Evolutionary conservation across 1,140 invertebrate species (phyloP), one percentile per base, ranked within the genome.

Genomic region (Drosophila arizonae): DNA sequence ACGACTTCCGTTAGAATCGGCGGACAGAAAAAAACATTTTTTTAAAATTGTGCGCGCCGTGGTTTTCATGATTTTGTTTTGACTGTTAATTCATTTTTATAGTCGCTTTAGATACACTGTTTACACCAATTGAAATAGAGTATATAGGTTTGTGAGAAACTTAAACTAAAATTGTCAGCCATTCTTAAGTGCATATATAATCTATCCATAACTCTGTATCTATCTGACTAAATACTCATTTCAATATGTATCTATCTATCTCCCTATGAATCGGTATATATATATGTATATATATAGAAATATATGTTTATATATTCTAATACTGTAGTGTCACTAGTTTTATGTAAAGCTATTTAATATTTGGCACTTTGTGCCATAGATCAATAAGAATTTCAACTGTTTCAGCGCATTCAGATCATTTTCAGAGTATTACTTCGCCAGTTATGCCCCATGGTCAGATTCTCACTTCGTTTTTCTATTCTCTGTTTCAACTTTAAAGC

Each of bases 1-100:
- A 61, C 78, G 61, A 87, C 79, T 87, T 87, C 84, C 84, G 84
- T 88, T 87, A 87, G 84, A 87, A 87, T 79, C 57, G 63, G 76
- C 81, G 76, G 8, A 1, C 79, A 51, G 76, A 54, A 50, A 41
- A 87, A 30, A 30, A 24, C 70, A 76, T 54, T 71, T 60, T 77
- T 88, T 82, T 61, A 24, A 76, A 80, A 68, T 66, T 66, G 57
- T 26, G 50, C 39, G 36, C 26, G 33, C 48, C 24, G 39, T 30
- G 52, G 41, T 60, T 56, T 60, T 54, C 24, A 17, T 36, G 15
- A 66, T 50, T 39, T 33, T 61, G 58, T 56, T 67, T 72, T 56
- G 41, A 39, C 68, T 74, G 41, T 46, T 54, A 41, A 48, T 73
- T 55, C n/a, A 13, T 11, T 26, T 50, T 26, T 28, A 50, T 50